phyloP scores from a whole-genome alignment of 2,797 vertebrate genomes.

The Rhynchonycteris naso region DNA sequence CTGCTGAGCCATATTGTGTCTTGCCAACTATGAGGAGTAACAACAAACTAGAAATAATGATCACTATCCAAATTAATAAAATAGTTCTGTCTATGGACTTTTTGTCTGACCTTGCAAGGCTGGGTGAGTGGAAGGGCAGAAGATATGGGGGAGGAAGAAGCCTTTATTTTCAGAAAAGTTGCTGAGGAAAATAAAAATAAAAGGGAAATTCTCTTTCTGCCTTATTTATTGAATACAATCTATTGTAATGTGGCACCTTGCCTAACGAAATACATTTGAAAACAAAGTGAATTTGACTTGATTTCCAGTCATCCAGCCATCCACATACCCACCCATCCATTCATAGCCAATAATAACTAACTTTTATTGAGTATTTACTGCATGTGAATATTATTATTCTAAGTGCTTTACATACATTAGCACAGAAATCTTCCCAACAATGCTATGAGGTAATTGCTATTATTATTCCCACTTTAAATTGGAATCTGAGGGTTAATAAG shows the following conservation, averaged over 20 bases:
- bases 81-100: not conserved
- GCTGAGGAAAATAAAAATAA: not conserved
- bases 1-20: not conserved
- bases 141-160: not conserved
- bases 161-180: constrained; percentile 14
- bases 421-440: not conserved
- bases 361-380: not conserved
- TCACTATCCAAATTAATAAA: constrained; percentile 7
- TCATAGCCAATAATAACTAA: not conserved
- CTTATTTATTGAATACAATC: not conserved
- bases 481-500: not conserved
- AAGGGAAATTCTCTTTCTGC: not conserved
- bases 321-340: not conserved
- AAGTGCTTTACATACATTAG: not conserved
- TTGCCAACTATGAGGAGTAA: not conserved
- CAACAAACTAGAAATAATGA: constrained; percentile 30
- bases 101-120: not conserved
- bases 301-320: not conserved
- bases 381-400: not conserved
- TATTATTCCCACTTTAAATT: not conserved
- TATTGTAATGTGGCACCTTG: not conserved
- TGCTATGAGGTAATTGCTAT: not conserved
- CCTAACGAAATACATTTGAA: constrained; percentile 37
- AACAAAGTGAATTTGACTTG: constrained; percentile 26
- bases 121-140: not conserved